phyloP scores from a whole-genome alignment of 2,888 invertebrate species.

The Melieria picta region DNA sequence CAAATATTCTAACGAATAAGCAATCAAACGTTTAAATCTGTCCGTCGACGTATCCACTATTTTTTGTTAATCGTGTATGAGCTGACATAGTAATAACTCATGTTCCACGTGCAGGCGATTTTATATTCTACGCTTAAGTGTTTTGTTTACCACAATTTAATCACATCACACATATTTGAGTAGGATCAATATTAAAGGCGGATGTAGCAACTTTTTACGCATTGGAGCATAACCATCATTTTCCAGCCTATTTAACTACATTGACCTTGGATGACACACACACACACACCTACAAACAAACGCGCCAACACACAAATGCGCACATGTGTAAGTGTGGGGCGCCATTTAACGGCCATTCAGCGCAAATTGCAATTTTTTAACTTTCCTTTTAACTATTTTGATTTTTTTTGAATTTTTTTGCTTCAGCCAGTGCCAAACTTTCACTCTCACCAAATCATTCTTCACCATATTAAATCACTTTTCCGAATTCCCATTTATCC shows the following conservation, averaged over 20 bases:
- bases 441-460: constrained; percentile 8
- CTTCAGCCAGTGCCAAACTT: not conserved
- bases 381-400: not conserved
- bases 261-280: constrained; percentile 20
- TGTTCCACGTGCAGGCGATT: no score
- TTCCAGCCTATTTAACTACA: constrained; percentile 27
- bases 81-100: no score
- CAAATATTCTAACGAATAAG: no score
- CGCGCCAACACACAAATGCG: not conserved
- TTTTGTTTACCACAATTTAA: no score
- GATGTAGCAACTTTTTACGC: no score
- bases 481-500: not conserved
- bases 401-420: constrained; percentile 9
- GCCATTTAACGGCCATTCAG: not conserved
- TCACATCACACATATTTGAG: no score
- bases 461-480: not conserved
- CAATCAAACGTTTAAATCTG: no score
- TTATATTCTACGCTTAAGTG: no score
- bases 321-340: constrained; percentile 2
- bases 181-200: no score
- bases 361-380: not conserved
- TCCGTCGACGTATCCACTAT: no score
- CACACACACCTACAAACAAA: constrained; percentile 19
- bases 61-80: no score
- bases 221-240: no score